A percentile compares a stretch with the other conserved stretches of the same genome.
Evolutionary conservation across 2,113 vertebrate species (phyloP).

Genomic region (Mus musculus): GRCm39 chr6:71730501-71731000

Average conservation of each 20-base stretch:
- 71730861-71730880: too few species aligned
- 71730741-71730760: background rate
- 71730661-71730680: background rate
- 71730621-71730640: background rate
- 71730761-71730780: background rate
- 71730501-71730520: background rate
- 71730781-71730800: background rate
- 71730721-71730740: too few species aligned
- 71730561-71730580: background rate
- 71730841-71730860: background rate
- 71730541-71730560: background rate
- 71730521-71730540: background rate
- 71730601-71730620: background rate
- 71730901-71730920: background rate
- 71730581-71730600: background rate
- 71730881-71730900: fast-evolving
- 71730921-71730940: background rate
- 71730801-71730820: background rate
- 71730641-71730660: background rate
- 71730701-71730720: background rate
- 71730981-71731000: background rate
- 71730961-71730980: background rate
- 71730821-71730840: too few species aligned
- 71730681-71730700: background rate
- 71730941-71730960: background rate